Evolutionary conservation across 2,888 invertebrate genomes (phyloP).

Genomic region (Drosophila atripex): DNA sequence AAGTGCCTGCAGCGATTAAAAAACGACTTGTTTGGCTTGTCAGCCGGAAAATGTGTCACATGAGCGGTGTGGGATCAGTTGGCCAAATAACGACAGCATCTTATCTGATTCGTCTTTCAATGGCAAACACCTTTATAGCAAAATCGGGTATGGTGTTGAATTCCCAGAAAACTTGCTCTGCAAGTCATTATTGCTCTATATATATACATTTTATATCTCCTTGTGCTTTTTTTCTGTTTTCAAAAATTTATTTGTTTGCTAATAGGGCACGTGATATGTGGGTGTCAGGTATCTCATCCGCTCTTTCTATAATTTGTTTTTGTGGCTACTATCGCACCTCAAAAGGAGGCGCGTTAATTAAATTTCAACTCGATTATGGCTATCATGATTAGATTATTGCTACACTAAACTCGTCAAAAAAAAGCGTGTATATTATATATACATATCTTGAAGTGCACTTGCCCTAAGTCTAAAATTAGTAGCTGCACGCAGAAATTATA

Average conservation of each 20-base stretch:
- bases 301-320: background rate
- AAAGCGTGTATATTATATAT: background rate
- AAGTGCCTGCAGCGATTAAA: constrained; percentile 37
- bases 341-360: constrained; percentile 61
- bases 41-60: constrained; percentile 37
- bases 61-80: constrained; percentile 29
- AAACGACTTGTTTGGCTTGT: constrained; percentile 33
- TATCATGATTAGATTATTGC: constrained; percentile 60
- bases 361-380: constrained; percentile 54
- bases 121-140: constrained; percentile 10
- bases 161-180: constrained; percentile 6
- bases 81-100: constrained; percentile 14
- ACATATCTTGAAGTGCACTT: constrained; percentile 54
- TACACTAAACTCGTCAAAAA: constrained; percentile 1
- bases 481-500: constrained; percentile 37
- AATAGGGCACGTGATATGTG: constrained; percentile 50
- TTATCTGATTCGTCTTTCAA: constrained; percentile 26
- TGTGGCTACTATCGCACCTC: background rate
- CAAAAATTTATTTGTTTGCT: constrained; percentile 31
- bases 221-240: background rate
- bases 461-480: constrained; percentile 37
- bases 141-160: constrained; percentile 3
- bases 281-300: constrained; percentile 29
- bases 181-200: constrained; percentile 11
- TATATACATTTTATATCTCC: background rate